Evolutionary conservation across 2,888 invertebrate genomes (phyloP).

Genomic region (Petrophora chlorosata): DNA sequence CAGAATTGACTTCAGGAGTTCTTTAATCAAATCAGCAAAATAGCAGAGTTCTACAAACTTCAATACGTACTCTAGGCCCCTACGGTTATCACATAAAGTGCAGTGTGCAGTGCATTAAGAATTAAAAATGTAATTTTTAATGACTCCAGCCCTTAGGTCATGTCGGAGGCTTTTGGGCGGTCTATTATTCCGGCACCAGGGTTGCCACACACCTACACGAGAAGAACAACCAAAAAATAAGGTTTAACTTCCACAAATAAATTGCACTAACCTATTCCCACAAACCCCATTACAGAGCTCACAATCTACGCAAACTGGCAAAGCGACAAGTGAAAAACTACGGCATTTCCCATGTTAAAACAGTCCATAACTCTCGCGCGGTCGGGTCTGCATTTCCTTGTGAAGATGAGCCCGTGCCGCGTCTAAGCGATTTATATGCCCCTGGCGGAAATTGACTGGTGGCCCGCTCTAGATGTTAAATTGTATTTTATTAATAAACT

Average conservation of each 20-base stretch:
- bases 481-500: constrained; percentile 34
- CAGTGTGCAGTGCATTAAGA: too few species aligned
- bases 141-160: too few species aligned
- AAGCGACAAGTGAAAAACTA: constrained; percentile 65
- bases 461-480: constrained; percentile 29
- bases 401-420: constrained; percentile 60
- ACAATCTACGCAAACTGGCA: constrained; percentile 34
- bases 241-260: neutral
- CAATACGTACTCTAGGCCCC: too few species aligned
- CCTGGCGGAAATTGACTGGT: constrained; percentile 74
- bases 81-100: too few species aligned
- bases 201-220: too few species aligned
- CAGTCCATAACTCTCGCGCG: constrained; percentile 66
- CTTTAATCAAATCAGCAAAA: too few species aligned
- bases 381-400: constrained; percentile 72
- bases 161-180: too few species aligned
- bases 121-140: too few species aligned
- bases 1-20: too few species aligned
- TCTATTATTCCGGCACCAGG: too few species aligned
- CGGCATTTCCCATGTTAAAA: constrained; percentile 75
- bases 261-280: constrained; percentile 9
- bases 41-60: too few species aligned
- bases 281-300: constrained; percentile 28
- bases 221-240: neutral
- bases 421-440: constrained; percentile 71